Evolutionary conservation across 1,140 invertebrate species (phyloP).

Genomic region (Acromyrmex heyeri): DNA sequence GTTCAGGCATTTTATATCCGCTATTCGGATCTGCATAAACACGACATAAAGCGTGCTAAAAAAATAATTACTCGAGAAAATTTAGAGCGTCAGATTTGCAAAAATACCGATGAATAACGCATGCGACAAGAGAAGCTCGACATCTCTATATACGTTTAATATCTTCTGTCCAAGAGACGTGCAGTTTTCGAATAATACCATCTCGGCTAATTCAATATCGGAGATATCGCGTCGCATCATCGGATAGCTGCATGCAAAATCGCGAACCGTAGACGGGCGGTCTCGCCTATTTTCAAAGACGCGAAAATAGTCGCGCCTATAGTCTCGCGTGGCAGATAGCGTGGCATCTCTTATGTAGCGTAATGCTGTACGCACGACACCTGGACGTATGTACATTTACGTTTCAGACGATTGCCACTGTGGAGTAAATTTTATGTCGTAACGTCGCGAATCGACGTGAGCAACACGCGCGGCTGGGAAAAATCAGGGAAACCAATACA

Average conservation of each 20-base stretch:
- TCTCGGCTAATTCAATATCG: slow-evolving; percentile 15
- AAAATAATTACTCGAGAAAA: neutral
- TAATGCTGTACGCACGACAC: neutral
- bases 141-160: neutral
- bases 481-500: neutral
- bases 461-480: neutral
- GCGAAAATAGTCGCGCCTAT: slow-evolving; percentile 50
- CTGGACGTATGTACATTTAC: slow-evolving; percentile 6
- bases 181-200: neutral
- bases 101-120: neutral
- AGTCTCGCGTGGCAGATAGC: neutral
- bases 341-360: neutral
- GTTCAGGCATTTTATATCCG: neutral
- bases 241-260: slow-evolving; percentile 14
- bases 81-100: neutral
- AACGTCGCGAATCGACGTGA: neutral
- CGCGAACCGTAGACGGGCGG: slow-evolving; percentile 45
- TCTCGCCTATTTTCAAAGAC: slow-evolving; percentile 61
- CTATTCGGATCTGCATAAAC: neutral
- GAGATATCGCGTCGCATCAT: neutral
- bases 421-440: neutral
- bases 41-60: neutral
- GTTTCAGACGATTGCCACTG: neutral
- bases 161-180: neutral
- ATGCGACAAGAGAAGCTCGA: neutral